Percentiles rank a stretch among this genome's conserved stretches.
These are phyloP conservation scores for Epinephelus cyanopodus DNA, from an alignment of 2,113 vertebrate genomes.

Conservation along the genomic window DNA sequence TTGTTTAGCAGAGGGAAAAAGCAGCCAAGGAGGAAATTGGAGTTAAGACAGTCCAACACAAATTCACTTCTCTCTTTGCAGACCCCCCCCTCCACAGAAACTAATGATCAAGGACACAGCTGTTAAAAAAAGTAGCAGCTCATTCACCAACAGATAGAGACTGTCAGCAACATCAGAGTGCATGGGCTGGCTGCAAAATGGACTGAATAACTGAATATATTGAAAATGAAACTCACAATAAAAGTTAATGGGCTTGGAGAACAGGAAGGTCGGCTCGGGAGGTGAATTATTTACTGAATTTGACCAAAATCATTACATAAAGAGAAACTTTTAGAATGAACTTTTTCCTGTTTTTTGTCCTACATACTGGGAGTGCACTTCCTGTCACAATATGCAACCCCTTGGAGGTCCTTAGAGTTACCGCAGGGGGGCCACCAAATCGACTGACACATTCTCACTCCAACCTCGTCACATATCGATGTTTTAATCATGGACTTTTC, in stretches of 20 bases:
- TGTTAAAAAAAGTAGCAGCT: background rate
- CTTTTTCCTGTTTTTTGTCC: background rate
- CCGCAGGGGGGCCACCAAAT: too few relatives aligned
- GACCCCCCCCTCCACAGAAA: background rate
- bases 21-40: background rate
- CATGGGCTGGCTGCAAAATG: background rate
- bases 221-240: background rate
- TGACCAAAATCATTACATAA: background rate
- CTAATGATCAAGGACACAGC: slow-evolving; percentile 21
- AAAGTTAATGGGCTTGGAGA: background rate
- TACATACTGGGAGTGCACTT: background rate
- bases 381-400: background rate
- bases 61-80: background rate
- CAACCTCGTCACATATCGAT: too few relatives aligned
- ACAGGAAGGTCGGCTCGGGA: background rate
- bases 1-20: background rate
- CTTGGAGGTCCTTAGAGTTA: too few relatives aligned
- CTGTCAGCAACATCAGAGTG: background rate
- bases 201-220: slow-evolving; percentile 15
- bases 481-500: too few relatives aligned
- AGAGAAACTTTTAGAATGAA: background rate
- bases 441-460: too few relatives aligned
- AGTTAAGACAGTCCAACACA: background rate
- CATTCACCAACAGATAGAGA: background rate
- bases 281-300: slow-evolving; percentile 11